Conservation (phyloP, 2,113 vertebrate genomes). For the Pandion haliaetus region DNA sequence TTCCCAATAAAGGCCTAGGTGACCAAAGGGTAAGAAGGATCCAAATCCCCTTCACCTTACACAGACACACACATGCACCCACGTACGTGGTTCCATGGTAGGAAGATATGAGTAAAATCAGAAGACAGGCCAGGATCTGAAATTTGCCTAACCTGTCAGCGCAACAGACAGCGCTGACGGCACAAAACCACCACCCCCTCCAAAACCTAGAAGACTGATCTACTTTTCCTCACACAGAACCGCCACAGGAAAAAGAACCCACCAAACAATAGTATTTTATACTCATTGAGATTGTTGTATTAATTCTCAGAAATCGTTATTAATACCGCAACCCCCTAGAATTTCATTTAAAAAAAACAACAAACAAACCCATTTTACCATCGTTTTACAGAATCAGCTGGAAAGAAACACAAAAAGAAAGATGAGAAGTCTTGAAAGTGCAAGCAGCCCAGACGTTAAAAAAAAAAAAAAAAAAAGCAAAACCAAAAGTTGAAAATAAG, state of each 20-base stretch:
- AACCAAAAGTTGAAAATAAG: slow-evolving; percentile 18
- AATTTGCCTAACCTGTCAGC: not conserved
- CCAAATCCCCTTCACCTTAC: slow-evolving; percentile 19
- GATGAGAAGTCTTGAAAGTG: not conserved
- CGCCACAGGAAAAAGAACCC: not conserved
- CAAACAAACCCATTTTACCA: not conserved
- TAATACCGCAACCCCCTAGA: not conserved
- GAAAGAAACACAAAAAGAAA: not conserved
- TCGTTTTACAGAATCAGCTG: not conserved
- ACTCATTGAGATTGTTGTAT: not conserved
- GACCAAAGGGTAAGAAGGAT: slow-evolving; percentile 14
- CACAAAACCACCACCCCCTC: not conserved
- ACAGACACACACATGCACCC: not conserved
- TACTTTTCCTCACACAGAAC: not conserved
- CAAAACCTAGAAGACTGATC: not conserved
- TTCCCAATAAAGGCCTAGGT: not conserved
- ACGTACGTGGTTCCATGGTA: not conserved
- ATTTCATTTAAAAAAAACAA: not conserved
- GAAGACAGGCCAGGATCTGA: not conserved
- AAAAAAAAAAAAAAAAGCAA: not conserved
- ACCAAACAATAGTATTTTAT: not conserved
- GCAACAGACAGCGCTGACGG: not conserved
- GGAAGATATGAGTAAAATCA: not conserved
- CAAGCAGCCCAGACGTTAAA: not conserved
- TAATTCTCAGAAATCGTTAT: not conserved